Evolutionary conservation across 2,113 vertebrate genomes (phyloP), one percentile per base, ranked within the genome.

Genomic region (Turdus rufiventris): DNA sequence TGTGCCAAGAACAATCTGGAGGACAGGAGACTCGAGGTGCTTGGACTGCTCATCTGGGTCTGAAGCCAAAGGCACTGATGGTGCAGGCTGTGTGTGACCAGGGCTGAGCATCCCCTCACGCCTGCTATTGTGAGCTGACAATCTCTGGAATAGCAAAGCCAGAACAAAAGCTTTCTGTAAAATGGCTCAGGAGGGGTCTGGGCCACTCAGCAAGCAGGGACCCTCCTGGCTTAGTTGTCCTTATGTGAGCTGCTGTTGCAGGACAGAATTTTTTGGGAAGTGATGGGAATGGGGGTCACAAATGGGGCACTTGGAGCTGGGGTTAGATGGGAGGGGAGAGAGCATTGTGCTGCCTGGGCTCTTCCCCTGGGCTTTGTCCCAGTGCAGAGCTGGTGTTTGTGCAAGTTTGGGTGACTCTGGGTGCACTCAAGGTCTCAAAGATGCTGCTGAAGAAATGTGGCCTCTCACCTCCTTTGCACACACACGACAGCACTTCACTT

Each of bases 71-170:
- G 63, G 68, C 67, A 66, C 17, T 18, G 42, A 26, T 1, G 10
- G 13, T 1, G 0, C 53, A 60, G 65, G 38, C 42, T 7, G 4
- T 7, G 24, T 56, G 18, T 1, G 2, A 40, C 8, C 1, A 0
- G 54, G 17, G 56, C 58, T 33, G 53, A 51, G 16, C 1, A 0
- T 65, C 29, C 18, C 43, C 61, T 85, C 6, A 0, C 0, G 2
- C 24, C 38, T 82, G n/a, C 17, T 57, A 3, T 24, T 2, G 2
- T 4, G 19, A 25, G 18, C 47, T 62, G 51, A 29, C 3, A 7
- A 33, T 5, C 12, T 21, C 56, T 96, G 89, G 21, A 86, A 58
- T 0, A 10, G 7, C 67, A 88, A 16, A 86, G 36, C n/a, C 71
- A 56, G 42, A 65, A 36, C 9, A 63, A 85, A 67, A 78, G 5